Evolutionary conservation across 1,140 invertebrate species (phyloP).

Genomic region (Heliconius congener): DNA sequence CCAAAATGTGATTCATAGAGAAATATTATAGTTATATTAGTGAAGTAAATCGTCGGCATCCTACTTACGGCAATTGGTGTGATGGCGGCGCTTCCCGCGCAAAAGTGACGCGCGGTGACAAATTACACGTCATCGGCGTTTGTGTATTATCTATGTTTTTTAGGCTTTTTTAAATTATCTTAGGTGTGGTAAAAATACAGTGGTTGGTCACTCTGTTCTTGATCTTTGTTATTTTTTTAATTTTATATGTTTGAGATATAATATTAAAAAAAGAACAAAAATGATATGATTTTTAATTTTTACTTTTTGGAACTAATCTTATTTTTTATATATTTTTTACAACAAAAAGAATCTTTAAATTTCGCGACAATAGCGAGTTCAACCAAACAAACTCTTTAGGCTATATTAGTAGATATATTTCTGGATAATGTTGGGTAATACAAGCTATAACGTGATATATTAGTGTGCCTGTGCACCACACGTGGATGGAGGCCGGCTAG

Average conservation of each 20-base stretch:
- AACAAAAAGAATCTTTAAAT: no score
- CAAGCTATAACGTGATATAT: neutral
- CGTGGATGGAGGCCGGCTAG: conserved; percentile 35
- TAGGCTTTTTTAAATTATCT: neutral
- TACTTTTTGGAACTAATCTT: no score
- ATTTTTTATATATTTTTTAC: no score
- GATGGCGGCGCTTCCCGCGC: conserved; percentile 60
- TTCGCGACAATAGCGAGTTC: no score
- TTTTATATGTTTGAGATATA: no score
- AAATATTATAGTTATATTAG: conserved; percentile 19
- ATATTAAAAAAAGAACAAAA: no score
- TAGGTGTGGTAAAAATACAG: neutral
- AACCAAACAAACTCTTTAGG: no score
- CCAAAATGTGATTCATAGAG: conserved; percentile 59
- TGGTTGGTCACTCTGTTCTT: neutral
- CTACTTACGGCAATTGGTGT: conserved; percentile 59
- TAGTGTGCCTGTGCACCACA: neutral
- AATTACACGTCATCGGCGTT: conserved; percentile 17
- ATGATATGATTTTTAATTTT: no score
- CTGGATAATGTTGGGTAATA: neutral
- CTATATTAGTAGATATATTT: no score
- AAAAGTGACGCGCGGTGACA: conserved; percentile 50
- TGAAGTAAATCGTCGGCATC: conserved; percentile 53
- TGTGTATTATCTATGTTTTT: neutral
- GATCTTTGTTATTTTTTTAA: no score